phyloP scores from a whole-genome alignment of 2,888 invertebrate genomes.

The Stenichneumon culpator region DNA sequence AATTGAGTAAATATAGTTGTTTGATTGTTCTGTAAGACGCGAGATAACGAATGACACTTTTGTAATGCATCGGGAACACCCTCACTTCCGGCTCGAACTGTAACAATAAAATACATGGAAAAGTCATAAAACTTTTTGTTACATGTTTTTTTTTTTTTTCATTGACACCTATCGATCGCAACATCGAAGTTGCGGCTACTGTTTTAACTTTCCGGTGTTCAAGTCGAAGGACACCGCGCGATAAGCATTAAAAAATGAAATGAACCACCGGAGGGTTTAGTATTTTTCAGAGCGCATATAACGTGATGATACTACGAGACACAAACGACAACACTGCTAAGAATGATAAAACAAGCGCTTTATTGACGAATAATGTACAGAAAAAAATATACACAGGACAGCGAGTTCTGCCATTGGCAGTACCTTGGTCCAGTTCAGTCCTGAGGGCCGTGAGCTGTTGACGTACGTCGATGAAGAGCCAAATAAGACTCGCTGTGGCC shows the following conservation, averaged over 20 bases:
- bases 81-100: constrained; percentile 88
- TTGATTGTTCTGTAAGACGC: constrained; percentile 89
- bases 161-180: not conserved
- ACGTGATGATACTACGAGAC: not conserved
- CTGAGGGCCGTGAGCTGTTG: constrained; percentile 89
- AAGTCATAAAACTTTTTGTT: not conserved
- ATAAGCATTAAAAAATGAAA: not conserved
- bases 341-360: constrained; percentile 7
- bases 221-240: not conserved
- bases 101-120: constrained; percentile 85
- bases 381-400: constrained; percentile 18
- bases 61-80: constrained; percentile 90
- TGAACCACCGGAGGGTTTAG: not conserved
- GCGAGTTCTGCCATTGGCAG: constrained; percentile 45
- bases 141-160: no score
- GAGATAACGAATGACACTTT: constrained; percentile 90
- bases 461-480: constrained; percentile 90
- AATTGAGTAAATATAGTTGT: constrained; percentile 88
- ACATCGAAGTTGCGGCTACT: not conserved
- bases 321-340: constrained; percentile 5
- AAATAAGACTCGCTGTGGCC: constrained; percentile 89
- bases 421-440: constrained; percentile 90
- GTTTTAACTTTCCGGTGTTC: not conserved
- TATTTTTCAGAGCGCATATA: not conserved
- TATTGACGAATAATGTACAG: no score